phyloP scores from a whole-genome alignment of 2,797 vertebrate species.

The Epinephelus awoara region DNA sequence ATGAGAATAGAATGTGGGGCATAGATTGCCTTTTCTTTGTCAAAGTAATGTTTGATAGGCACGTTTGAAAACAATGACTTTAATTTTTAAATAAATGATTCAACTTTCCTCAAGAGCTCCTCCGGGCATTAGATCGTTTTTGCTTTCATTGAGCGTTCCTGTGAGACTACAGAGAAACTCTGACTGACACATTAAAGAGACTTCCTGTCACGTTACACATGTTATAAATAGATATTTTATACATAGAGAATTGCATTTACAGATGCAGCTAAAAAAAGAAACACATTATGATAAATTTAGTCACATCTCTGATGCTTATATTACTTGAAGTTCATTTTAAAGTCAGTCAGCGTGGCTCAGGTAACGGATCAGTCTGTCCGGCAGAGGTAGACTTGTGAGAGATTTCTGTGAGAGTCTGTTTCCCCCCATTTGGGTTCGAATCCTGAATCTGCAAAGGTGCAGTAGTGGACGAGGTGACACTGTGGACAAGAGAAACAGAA shows the following conservation, averaged over 20 bases:
- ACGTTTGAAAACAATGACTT: conserved; percentile 67
- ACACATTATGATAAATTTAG: conserved; percentile 59
- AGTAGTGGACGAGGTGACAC: conserved; percentile 91
- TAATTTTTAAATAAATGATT: conserved; percentile 83
- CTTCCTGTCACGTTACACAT: conserved; percentile 48
- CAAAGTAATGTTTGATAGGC: conserved; percentile 70
- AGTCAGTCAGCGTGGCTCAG: conserved; percentile 74
- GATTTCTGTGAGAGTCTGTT: conserved; percentile 83
- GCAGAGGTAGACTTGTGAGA: conserved; percentile 90
- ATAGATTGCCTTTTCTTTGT: conserved; percentile 61
- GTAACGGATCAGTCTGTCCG: conserved; percentile 90
- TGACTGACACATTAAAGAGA: conserved; percentile 56
- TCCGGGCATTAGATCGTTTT: conserved; percentile 65
- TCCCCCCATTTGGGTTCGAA: conserved; percentile 88
- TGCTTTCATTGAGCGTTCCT: conserved; percentile 25
- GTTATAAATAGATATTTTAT: conserved; percentile 74
- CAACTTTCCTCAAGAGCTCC: conserved; percentile 61
- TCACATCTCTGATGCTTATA: conserved; percentile 38
- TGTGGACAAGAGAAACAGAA: conserved; percentile 71
- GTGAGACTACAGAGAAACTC: conserved; percentile 34
- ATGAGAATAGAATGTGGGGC: conserved; percentile 64
- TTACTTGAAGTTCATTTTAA: conserved; percentile 43
- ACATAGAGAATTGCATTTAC: conserved; percentile 59
- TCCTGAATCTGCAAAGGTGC: conserved; percentile 92
- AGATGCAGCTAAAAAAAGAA: conserved; percentile 63